These are phyloP conservation scores for Macrosiphum euphorbiae DNA, from an alignment of 2,888 invertebrate genomes.

Conservation along the genomic window DNA sequence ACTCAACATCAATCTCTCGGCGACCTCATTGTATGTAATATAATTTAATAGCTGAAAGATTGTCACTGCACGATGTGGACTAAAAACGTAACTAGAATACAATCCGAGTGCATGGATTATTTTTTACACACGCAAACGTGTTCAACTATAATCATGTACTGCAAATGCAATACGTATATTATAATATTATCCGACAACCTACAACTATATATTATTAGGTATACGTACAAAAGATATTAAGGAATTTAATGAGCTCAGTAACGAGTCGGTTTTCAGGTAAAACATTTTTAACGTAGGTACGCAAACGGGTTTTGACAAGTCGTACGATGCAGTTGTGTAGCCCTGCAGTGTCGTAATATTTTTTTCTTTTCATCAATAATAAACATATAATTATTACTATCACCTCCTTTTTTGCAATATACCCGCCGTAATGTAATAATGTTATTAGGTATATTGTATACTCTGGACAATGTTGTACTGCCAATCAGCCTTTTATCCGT, in stretches of 20 bases:
- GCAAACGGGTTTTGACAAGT: background rate
- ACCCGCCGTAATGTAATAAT: background rate
- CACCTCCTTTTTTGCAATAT: background rate
- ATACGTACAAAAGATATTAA: background rate
- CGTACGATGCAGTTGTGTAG: background rate
- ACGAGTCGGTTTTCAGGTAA: conserved; percentile 3
- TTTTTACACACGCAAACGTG: conserved; percentile 1
- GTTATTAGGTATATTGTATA: background rate
- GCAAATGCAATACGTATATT: background rate
- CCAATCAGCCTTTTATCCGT: background rate
- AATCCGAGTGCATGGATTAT: background rate
- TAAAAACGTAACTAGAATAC: background rate
- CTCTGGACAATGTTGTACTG: background rate
- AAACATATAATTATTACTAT: background rate
- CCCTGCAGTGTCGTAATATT: background rate
- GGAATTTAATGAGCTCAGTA: background rate
- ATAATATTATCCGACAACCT: background rate
- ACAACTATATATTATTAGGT: background rate
- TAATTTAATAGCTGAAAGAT: background rate
- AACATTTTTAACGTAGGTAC: background rate
- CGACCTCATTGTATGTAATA: background rate
- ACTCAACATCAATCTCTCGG: background rate
- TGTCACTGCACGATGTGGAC: background rate
- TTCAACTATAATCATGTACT: background rate
- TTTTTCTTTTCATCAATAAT: background rate